These are phyloP conservation scores for Thryonomys swinderianus DNA, from an alignment of 2,113 vertebrate species.

Conservation along the genomic window DNA sequence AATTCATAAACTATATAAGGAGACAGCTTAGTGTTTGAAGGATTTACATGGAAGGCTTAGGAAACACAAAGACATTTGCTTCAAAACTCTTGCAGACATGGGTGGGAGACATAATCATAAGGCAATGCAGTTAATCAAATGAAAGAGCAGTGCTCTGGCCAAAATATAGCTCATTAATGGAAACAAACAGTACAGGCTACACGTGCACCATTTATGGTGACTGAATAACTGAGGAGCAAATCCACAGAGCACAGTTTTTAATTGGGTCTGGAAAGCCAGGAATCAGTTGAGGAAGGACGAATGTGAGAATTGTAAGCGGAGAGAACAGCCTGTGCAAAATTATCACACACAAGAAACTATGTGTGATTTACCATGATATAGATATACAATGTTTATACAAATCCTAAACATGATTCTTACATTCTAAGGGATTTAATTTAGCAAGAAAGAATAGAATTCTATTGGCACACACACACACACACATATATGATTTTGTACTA, in stretches of 20 bases:
- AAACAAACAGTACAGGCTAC: not conserved
- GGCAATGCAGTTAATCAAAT: not conserved
- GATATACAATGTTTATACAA: not conserved
- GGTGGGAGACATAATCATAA: not conserved
- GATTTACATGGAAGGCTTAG: not conserved
- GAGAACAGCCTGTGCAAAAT: not conserved
- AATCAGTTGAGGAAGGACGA: not conserved
- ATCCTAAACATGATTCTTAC: not conserved
- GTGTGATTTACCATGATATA: not conserved
- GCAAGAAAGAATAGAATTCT: not conserved
- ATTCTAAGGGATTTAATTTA: not conserved
- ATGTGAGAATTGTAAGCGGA: not conserved
- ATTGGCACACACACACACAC: not conserved
- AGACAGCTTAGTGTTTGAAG: not conserved
- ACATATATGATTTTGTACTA: not conserved
- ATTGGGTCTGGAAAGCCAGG: not conserved
- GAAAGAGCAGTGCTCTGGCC: not conserved
- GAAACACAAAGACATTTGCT: not conserved
- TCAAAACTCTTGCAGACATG: not conserved
- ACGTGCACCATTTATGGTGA: not conserved
- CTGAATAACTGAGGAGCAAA: not conserved
- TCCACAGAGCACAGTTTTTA: not conserved
- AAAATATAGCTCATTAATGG: not conserved
- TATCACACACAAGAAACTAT: not conserved
- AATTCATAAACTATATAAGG: not conserved